Base-by-base conservation (phyloP, 2,888 invertebrate species). In the Oxytorus armatus region DNA sequence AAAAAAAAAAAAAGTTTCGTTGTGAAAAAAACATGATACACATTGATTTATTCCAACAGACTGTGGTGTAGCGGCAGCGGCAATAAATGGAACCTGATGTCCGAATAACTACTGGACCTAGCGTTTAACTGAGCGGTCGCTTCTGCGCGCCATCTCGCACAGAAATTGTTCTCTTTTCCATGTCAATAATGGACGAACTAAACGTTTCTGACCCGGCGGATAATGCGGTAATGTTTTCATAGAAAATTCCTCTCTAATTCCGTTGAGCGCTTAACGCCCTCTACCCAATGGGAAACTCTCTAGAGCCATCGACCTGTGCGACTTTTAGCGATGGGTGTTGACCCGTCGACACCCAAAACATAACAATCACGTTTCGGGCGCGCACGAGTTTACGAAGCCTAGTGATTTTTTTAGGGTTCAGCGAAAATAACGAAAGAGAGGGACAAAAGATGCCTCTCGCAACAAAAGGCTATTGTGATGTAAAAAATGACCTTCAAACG, bases 101-200 rank as follows among this genome's bases (percentile, higher is more conserved):
- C 47, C 57, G 51, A 75, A 68, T 68, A 75, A 68, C 59, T 29
- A 51, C 42, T 47, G 65, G 23, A 73, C 39, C 14, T 5, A 33
- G 57, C 16, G 66, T 65, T 57, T 74, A 16, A 65, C 65, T 47
- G 65, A 57, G 55, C 57, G 42, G n/a, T 42, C 55, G 47, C 44
- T 39, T 57, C 21, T 33, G 11, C 18, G 23, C 75, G 75, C 75
- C 75, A 75, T 75, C 57, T 75, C 68, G 49, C 33, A 39, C 11
- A 47, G 29, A 16, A n/a, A n/a, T n/a, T n/a, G n/a, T n/a, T n/a
- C n/a, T n/a, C n/a, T 68, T 68, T 42, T 47, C 14, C 36, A 8
- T 8, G 10, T 8, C 2, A 29, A 3, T 29, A 8, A 36, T 53
- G n/a, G 14, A 51, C 23, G 11, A 3, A 44, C 44, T 18, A 51